phyloP scores from a whole-genome alignment of 2,797 vertebrate species.

The Triplophysa bombifrons region DNA sequence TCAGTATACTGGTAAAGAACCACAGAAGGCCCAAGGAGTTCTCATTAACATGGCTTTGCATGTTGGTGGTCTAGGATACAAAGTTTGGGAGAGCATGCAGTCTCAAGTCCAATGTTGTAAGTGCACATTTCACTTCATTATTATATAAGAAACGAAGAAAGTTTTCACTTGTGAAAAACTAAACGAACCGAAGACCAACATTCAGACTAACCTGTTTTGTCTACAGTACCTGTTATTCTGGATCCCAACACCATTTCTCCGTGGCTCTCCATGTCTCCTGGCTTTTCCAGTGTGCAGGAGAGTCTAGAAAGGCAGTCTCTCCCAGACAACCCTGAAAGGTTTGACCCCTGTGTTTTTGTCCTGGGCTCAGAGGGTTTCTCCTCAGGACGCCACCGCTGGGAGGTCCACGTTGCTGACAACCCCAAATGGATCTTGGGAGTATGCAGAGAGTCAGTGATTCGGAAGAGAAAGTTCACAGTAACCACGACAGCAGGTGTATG shows the following conservation, averaged over 20 bases:
- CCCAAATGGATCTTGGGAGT: slow-evolving; percentile 83
- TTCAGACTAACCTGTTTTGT: neutral
- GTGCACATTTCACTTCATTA: slow-evolving; percentile 49
- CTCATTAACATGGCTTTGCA: slow-evolving; percentile 74
- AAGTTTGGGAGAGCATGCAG: slow-evolving; percentile 77
- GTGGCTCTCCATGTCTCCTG: slow-evolving; percentile 73
- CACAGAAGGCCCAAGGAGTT: slow-evolving; percentile 35
- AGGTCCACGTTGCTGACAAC: slow-evolving; percentile 74
- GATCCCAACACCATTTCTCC: slow-evolving; percentile 78
- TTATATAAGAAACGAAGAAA: neutral
- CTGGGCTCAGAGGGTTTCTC: slow-evolving; percentile 72
- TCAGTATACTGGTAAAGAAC: slow-evolving; percentile 69
- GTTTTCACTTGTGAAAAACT: neutral
- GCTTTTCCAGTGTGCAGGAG: slow-evolving; percentile 71
- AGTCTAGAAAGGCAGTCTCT: slow-evolving; percentile 59
- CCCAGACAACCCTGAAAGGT: slow-evolving; percentile 67
- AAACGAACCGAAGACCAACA: too few relatives aligned
- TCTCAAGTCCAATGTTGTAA: slow-evolving; percentile 69
- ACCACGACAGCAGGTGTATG: slow-evolving; percentile 74
- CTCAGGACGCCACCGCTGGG: slow-evolving; percentile 80
- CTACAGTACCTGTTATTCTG: slow-evolving; percentile 72
- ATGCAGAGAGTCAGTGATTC: slow-evolving; percentile 70
- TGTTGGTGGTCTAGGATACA: slow-evolving; percentile 72
- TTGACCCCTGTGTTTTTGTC: slow-evolving; percentile 75
- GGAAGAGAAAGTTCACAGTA: slow-evolving; percentile 75